Conservation (phyloP, 2,888 invertebrate genomes). For the Drosophila heteroneura region DNA sequence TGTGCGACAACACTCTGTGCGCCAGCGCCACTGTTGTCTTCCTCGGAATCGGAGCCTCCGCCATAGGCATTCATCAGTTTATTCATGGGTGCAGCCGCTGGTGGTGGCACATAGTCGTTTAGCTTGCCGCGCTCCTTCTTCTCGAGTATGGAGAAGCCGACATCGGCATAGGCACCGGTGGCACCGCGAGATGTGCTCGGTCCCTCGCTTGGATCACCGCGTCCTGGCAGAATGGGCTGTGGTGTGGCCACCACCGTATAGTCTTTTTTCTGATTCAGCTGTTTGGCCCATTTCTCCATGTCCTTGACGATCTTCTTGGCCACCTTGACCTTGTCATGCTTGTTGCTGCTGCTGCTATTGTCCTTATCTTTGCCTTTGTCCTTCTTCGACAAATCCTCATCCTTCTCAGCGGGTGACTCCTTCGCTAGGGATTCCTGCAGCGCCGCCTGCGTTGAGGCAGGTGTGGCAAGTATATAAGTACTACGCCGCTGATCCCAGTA, state of each 20-base stretch:
- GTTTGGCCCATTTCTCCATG: slow-evolving; percentile 96
- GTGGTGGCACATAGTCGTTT: slow-evolving; percentile 76
- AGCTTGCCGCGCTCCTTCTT: slow-evolving; percentile 87
- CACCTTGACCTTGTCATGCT: slow-evolving; percentile 97
- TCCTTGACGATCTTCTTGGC: slow-evolving; percentile 98
- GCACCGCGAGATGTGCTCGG: slow-evolving; percentile 64
- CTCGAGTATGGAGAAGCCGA: slow-evolving; percentile 96
- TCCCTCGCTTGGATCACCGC: slow-evolving; percentile 58
- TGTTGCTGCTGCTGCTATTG: slow-evolving; percentile 83
- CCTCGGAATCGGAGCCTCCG: slow-evolving; percentile 90
- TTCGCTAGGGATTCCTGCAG: slow-evolving; percentile 71
- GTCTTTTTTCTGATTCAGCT: slow-evolving; percentile 98
- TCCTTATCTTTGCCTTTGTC: slow-evolving; percentile 87
- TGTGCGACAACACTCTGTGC: background rate
- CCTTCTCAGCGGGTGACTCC: slow-evolving; percentile 52
- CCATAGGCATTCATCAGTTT: slow-evolving; percentile 91
- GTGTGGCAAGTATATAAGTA: slow-evolving; percentile 86
- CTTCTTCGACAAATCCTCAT: slow-evolving; percentile 81
- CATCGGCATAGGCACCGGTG: slow-evolving; percentile 92
- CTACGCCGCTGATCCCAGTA: slow-evolving; percentile 95
- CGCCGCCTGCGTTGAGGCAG: slow-evolving; percentile 82
- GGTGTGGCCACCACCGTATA: slow-evolving; percentile 83
- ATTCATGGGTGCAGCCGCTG: slow-evolving; percentile 63
- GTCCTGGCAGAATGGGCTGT: slow-evolving; percentile 75
- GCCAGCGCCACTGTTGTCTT: slow-evolving; percentile 87